Base-by-base conservation (phyloP, 2,113 vertebrate species). In the Halichoerus grypus region DNA sequence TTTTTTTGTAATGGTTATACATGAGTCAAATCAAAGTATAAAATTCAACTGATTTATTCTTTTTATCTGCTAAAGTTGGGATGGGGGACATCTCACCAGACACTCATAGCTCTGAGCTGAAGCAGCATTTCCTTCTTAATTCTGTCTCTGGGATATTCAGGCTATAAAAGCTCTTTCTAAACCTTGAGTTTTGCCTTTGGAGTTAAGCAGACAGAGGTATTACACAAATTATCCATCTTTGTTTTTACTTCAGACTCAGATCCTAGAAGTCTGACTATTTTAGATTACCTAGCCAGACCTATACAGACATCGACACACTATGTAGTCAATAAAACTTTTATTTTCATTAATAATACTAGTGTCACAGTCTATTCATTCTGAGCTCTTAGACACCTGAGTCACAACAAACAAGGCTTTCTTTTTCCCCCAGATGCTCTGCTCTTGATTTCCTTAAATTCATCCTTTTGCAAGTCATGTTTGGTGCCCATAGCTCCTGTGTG, bases 351-450 rank as follows among this genome's bases (percentile, higher is more conserved):
- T 93, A 95, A 76, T 81, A 87, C 14, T 83, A 90, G 28, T 90
- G 39, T 26, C 76, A 96, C 63, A 94, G 24, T 96, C 53, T 97
- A 31, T 63, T 96, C 96, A 96, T 96, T 97, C 63, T 39, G 85
- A 42, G 39, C 49, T 97, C 74, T 98, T 96, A 97, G 26, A 95
- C 91, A 95, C 82, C 33, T 86, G 93, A 98, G 67, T 88, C 46
- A 88, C 22, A 88, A 51, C 39, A 94, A 57, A 76, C 7, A 65
- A 85, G 11, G n/a, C 26, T 92, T 79, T 72, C n/a, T 21, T 69
- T 97, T 97, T 72, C 22, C 28, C 39, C 57, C 63, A 65, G 31
- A 91, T 61, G 31, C 2, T 81, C 55, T 97, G 97, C 63, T 80
- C 39, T 51, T 87, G 11, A 0, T 36, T 80, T 71, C 74, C 69